These are phyloP conservation scores for Calameuta pallipes DNA, from an alignment of 2,888 invertebrate species.

Conservation along the genomic window DNA sequence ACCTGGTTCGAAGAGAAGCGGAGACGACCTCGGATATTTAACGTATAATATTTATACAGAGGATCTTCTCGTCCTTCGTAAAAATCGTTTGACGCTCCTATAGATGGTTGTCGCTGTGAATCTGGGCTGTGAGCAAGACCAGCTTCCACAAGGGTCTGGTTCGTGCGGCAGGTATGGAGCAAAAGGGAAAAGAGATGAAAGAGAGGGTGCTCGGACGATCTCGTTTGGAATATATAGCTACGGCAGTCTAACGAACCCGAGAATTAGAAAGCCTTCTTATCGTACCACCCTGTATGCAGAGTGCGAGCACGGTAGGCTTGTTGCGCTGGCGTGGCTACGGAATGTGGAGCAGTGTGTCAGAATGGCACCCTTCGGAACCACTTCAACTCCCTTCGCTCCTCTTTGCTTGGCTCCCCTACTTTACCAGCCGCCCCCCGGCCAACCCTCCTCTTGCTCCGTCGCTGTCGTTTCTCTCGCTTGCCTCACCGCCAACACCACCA, in stretches of 20 bases:
- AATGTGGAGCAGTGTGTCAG: constrained; percentile 62
- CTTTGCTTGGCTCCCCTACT: constrained; percentile 13
- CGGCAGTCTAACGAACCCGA: not conserved
- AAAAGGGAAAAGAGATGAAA: not conserved
- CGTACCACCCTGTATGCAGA: constrained; percentile 2
- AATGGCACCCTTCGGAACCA: constrained; percentile 51
- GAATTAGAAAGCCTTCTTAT: not conserved
- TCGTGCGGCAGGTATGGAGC: not conserved
- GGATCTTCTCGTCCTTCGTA: not conserved
- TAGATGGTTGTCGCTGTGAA: no score
- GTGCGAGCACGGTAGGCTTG: constrained; percentile 3
- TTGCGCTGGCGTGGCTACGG: constrained; percentile 39
- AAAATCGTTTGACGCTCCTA: not conserved
- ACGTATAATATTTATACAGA: not conserved
- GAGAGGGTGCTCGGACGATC: not conserved
- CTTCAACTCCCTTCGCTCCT: constrained; percentile 26
- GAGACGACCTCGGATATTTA: not conserved
- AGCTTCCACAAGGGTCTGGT: not conserved
- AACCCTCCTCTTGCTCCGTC: constrained; percentile 16
- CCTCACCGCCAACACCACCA: constrained; percentile 18
- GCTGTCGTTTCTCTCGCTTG: constrained; percentile 18
- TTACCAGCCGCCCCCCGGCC: constrained; percentile 5
- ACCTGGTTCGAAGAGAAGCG: not conserved
- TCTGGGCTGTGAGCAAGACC: not conserved
- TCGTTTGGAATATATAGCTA: not conserved